These are phyloP conservation scores for Rhadina sibilatrix DNA, from an alignment of 2,113 vertebrate genomes.

Conservation along the genomic window DNA sequence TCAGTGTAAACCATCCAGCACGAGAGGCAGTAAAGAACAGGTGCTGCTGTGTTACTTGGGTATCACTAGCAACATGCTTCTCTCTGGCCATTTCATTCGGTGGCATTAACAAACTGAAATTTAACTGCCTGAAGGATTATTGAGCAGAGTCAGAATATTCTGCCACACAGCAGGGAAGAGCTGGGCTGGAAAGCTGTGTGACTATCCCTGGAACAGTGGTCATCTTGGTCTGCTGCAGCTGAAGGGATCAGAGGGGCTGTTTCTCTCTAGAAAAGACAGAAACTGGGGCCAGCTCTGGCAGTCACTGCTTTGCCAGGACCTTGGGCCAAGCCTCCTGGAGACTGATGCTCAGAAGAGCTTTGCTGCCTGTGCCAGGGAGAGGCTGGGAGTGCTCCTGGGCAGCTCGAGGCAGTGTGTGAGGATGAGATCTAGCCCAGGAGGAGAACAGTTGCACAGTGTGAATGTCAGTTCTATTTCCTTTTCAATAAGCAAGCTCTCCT, in stretches of 20 bases:
- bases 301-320: background rate
- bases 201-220: background rate
- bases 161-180: background rate
- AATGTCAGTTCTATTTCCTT: background rate
- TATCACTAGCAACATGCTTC: background rate
- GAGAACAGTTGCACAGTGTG: background rate
- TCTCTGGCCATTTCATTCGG: background rate
- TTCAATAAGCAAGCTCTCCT: background rate
- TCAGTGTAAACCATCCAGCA: background rate
- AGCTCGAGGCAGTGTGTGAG: background rate
- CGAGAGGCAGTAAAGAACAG: background rate
- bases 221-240: background rate
- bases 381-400: background rate
- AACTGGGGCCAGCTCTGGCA: background rate
- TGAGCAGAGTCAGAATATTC: background rate
- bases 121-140: background rate
- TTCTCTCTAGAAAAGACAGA: background rate
- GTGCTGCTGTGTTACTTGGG: background rate
- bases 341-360: background rate
- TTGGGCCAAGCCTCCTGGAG: background rate
- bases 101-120: background rate
- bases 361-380: background rate
- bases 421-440: background rate
- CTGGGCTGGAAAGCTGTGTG: background rate
- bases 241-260: background rate